Conservation (phyloP, 2,797 vertebrate species). For the Eleutherodactylus coqui region DNA sequence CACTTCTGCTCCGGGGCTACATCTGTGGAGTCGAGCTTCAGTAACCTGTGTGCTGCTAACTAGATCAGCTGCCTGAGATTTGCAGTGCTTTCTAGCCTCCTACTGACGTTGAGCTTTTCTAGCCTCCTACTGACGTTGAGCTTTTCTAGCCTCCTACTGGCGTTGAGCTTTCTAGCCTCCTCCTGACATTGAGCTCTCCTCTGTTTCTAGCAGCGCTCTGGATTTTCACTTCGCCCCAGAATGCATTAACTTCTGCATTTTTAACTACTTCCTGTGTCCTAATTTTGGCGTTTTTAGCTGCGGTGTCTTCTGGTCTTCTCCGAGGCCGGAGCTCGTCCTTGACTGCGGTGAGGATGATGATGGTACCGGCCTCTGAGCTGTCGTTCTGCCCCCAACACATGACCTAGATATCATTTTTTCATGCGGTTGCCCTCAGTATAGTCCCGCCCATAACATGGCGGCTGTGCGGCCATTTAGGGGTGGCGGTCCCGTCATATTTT, state of each 20-base stretch:
- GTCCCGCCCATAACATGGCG: no score
- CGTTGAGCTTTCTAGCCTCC: no score
- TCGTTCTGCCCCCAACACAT: background rate
- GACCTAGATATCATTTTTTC: no score
- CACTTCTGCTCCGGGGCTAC: background rate
- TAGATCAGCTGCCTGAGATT: background rate
- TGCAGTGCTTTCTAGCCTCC: slow-evolving; percentile 1
- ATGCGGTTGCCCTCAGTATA: no score
- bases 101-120: background rate
- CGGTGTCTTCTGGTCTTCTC: background rate
- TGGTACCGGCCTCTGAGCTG: background rate
- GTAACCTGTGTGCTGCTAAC: background rate
- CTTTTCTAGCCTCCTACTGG: no score
- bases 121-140: no score
- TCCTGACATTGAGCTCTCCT: background rate
- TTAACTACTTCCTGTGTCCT: background rate
- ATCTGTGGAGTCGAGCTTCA: background rate
- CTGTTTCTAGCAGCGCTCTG: no score
- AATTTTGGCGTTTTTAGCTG: background rate
- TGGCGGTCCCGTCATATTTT: no score
- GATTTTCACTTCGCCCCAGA: background rate
- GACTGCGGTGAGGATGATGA: background rate
- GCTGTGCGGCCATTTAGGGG: no score
- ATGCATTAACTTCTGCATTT: background rate
- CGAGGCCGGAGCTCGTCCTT: background rate